Conservation (phyloP, 2,797 vertebrate genomes). For the Chloroceryle inda region DNA sequence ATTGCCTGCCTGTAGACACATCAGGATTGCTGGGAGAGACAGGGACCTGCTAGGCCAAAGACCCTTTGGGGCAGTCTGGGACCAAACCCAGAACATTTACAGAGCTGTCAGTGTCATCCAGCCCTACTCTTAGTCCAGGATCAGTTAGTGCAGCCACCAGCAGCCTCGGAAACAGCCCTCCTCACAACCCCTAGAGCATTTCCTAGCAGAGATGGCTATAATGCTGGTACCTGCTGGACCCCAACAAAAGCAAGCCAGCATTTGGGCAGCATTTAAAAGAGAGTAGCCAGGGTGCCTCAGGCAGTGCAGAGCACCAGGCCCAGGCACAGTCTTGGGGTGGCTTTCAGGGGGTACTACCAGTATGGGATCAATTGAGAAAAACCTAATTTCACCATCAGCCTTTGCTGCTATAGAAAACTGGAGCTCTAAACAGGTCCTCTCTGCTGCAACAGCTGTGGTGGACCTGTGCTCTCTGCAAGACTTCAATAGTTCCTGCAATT, state of each 20-base stretch:
- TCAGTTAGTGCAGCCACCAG: rapidly evolving
- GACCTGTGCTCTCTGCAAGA: background rate
- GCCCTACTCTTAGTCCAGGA: background rate
- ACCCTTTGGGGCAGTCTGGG: background rate
- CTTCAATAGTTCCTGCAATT: background rate
- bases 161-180: background rate
- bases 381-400: background rate
- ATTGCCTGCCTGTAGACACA: rapidly evolving
- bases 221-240: background rate
- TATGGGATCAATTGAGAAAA: background rate
- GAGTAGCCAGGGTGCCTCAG: background rate
- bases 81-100: background rate
- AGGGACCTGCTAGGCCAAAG: background rate
- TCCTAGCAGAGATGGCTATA: background rate
- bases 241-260: background rate
- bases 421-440: background rate
- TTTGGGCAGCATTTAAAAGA: background rate
- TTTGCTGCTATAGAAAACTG: background rate
- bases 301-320: background rate
- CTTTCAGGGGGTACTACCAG: background rate
- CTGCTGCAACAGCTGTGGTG: background rate
- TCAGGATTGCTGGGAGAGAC: background rate
- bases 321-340: background rate
- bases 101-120: background rate
- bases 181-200: background rate